Conservation (phyloP, 1,140 invertebrate genomes). For the Ips nitidus region DNA sequence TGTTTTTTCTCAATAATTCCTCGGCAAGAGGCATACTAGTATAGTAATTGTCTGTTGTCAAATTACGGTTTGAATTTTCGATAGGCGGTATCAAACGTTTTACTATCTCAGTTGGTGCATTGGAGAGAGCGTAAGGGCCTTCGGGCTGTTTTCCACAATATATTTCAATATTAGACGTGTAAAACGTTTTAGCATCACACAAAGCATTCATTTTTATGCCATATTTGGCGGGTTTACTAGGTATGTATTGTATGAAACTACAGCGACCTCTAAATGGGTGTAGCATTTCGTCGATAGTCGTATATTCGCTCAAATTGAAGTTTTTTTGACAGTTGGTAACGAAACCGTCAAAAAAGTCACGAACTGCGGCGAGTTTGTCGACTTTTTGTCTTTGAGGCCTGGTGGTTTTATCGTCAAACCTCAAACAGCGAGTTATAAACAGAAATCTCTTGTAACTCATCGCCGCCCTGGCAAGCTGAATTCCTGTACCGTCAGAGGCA, state of each 20-base stretch:
- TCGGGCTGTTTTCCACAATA: slow-evolving; percentile 44
- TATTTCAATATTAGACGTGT: slow-evolving; percentile 43
- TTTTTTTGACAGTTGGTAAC: slow-evolving; percentile 31
- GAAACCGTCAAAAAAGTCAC: slow-evolving; percentile 36
- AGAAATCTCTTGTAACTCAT: slow-evolving; percentile 57
- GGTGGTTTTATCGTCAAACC: slow-evolving; percentile 51
- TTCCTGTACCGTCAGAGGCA: slow-evolving; percentile 47
- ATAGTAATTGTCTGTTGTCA: slow-evolving; percentile 47
- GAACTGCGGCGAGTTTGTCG: slow-evolving; percentile 28
- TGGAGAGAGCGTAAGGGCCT: slow-evolving; percentile 39
- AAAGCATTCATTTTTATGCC: slow-evolving; percentile 50
- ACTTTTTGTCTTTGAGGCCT: slow-evolving; percentile 43
- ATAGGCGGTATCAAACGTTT: slow-evolving; percentile 38
- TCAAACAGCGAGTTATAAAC: slow-evolving; percentile 54
- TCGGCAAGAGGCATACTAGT: slow-evolving; percentile 39
- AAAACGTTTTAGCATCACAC: slow-evolving; percentile 41
- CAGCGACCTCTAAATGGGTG: slow-evolving; percentile 30
- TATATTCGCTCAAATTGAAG: slow-evolving; percentile 38
- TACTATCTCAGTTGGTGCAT: slow-evolving; percentile 39
- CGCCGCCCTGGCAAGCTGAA: slow-evolving; percentile 50
- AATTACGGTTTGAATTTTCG: slow-evolving; percentile 42
- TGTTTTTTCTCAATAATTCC: slow-evolving; percentile 38
- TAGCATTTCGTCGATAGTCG: slow-evolving; percentile 35
- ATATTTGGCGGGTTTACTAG: slow-evolving; percentile 40
- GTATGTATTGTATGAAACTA: slow-evolving; percentile 27